phyloP scores from a whole-genome alignment of 2,797 vertebrate species.

The Lutjanus argentimaculatus region DNA sequence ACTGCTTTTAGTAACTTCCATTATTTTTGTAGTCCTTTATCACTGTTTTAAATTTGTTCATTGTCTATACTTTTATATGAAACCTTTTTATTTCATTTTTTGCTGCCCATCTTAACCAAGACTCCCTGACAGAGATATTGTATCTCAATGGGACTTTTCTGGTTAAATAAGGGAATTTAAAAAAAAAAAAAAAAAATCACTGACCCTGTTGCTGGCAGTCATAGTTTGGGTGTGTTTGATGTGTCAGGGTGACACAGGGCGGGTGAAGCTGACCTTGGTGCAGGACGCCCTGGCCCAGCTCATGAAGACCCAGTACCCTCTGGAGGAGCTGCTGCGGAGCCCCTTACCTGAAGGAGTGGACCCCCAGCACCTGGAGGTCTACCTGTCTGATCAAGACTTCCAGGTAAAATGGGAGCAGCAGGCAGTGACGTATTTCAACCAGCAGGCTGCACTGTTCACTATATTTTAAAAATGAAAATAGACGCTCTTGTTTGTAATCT shows the following conservation, averaged over 20 bases:
- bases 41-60: too few species aligned
- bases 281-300: conserved; percentile 87
- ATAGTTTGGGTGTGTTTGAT: not conserved
- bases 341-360: conserved; percentile 85
- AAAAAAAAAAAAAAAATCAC: too few species aligned
- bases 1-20: too few species aligned
- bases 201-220: too few species aligned
- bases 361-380: conserved; percentile 83
- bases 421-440: conserved; percentile 40
- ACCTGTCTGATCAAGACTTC: conserved; percentile 86
- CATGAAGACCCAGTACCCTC: conserved; percentile 80
- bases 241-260: conserved; percentile 65
- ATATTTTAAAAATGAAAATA: conserved; percentile 4
- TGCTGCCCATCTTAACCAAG: too few species aligned
- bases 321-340: conserved; percentile 82
- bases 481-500: not conserved
- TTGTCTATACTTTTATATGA: too few species aligned
- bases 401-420: conserved; percentile 74
- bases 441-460: conserved; percentile 62
- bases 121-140: too few species aligned
- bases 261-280: conserved; percentile 86
- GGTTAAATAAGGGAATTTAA: too few species aligned
- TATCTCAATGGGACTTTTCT: too few species aligned
- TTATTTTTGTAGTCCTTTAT: too few species aligned
- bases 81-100: too few species aligned